These are phyloP conservation scores for Morelia viridis DNA, from an alignment of 2,797 vertebrate genomes.

Conservation along the genomic window DNA sequence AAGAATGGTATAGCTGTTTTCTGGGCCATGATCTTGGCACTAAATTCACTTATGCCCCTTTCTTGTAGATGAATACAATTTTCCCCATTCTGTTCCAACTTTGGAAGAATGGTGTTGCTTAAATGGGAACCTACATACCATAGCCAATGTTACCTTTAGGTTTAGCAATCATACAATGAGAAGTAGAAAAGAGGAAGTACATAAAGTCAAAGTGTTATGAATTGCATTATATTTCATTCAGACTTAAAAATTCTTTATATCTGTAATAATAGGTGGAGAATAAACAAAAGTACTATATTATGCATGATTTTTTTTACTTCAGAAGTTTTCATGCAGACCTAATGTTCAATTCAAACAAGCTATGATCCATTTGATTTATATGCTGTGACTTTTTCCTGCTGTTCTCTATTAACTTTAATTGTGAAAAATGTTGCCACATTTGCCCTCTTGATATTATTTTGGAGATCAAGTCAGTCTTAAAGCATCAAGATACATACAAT, in stretches of 20 bases:
- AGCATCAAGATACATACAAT: conserved; percentile 76
- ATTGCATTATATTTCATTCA: not conserved
- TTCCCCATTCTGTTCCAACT: not conserved
- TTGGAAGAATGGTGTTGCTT: not conserved
- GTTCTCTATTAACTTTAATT: conserved; percentile 84
- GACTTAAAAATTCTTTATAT: not conserved
- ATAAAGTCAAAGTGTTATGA: not conserved
- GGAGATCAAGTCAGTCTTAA: conserved; percentile 78
- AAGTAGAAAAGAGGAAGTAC: not conserved
- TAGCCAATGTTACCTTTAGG: not conserved
- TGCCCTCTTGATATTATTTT: conserved; percentile 79
- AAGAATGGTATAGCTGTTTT: not conserved
- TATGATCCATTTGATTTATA: conserved; percentile 80
- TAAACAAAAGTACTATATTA: conserved; percentile 34
- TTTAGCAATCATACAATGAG: not conserved
- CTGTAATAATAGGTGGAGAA: conserved; percentile 8
- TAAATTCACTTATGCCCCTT: not conserved
- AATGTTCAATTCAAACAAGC: conserved; percentile 66
- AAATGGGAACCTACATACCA: not conserved
- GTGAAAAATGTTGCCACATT: conserved; percentile 80
- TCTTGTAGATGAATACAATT: not conserved
- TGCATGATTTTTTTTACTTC: conserved; percentile 43
- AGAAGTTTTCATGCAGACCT: conserved; percentile 62
- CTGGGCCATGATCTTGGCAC: not conserved
- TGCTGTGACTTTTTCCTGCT: conserved; percentile 81